phyloP scores from a whole-genome alignment of 1,140 invertebrate genomes.

The Leptopilina clavipes region DNA sequence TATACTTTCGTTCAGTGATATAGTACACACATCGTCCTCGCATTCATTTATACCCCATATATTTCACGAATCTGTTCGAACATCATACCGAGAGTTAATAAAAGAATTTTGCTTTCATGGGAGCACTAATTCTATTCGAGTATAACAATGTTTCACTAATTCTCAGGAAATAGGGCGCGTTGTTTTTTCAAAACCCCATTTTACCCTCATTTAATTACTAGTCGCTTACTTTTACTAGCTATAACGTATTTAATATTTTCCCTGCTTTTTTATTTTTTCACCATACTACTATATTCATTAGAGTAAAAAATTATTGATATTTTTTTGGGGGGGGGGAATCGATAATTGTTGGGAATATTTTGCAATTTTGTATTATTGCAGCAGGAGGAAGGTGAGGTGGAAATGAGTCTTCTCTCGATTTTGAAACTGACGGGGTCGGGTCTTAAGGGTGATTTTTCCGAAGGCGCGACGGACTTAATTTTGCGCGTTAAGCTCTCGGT shows the following conservation, averaged over 20 bases:
- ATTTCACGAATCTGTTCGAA: constrained; percentile 20
- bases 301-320: no score
- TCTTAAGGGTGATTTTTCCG: constrained; percentile 70
- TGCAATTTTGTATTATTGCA: background rate
- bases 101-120: constrained; percentile 19
- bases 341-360: no score
- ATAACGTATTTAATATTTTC: constrained; percentile 5
- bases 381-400: background rate
- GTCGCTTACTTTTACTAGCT: background rate
- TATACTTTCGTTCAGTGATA: constrained; percentile 22
- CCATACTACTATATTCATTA: no score
- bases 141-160: constrained; percentile 22
- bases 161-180: constrained; percentile 12
- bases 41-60: background rate
- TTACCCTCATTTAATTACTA: background rate
- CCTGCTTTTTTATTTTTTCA: no score
- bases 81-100: background rate
- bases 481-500: constrained; percentile 72
- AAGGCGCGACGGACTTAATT: constrained; percentile 69
- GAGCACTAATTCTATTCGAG: constrained; percentile 21
- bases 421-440: constrained; percentile 36
- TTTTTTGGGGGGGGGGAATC: no score
- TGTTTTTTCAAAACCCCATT: background rate
- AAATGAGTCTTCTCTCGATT: constrained; percentile 28
- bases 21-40: constrained; percentile 42